phyloP scores from a whole-genome alignment of 2,888 invertebrate species.

The Macrophya annulata region DNA sequence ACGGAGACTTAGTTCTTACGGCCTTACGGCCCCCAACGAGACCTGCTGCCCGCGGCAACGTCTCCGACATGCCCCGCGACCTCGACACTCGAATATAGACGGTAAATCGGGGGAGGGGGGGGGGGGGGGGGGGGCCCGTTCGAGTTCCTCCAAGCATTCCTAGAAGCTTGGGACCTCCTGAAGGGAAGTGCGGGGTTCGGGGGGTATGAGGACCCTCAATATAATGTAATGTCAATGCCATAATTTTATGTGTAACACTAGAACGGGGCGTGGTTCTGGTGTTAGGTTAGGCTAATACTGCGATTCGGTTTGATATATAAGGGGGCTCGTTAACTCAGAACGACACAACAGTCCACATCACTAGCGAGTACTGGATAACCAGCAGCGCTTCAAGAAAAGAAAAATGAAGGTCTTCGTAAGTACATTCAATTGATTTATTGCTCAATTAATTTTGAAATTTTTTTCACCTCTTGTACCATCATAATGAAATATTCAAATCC shows the following conservation, averaged over 20 bases:
- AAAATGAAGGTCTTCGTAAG: slow-evolving; percentile 72
- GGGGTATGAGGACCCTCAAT: slow-evolving; percentile 46
- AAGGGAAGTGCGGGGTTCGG: slow-evolving; percentile 20
- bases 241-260: slow-evolving; percentile 67
- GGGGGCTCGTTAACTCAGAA: slow-evolving; percentile 70
- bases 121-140: slow-evolving; percentile 37
- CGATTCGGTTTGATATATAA: slow-evolving; percentile 68
- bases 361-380: slow-evolving; percentile 76
- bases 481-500: neutral
- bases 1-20: slow-evolving; percentile 14
- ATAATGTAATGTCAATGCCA: slow-evolving; percentile 59
- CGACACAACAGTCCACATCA: slow-evolving; percentile 72
- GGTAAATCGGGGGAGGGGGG: slow-evolving; percentile 35
- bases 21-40: slow-evolving; percentile 48
- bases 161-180: slow-evolving; percentile 57
- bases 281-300: slow-evolving; percentile 11
- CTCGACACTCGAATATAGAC: slow-evolving; percentile 61
- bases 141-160: slow-evolving; percentile 57
- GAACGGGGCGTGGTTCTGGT: slow-evolving; percentile 67
- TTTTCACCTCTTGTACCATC: neutral
- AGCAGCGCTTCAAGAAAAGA: slow-evolving; percentile 70
- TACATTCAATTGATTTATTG: slow-evolving; percentile 56
- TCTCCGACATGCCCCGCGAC: slow-evolving; percentile 58
- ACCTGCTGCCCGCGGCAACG: slow-evolving; percentile 59
- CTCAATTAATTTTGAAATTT: neutral